These are phyloP conservation scores for Melipona beecheii DNA, from an alignment of 2,888 invertebrate species.

Conservation along the genomic window DNA sequence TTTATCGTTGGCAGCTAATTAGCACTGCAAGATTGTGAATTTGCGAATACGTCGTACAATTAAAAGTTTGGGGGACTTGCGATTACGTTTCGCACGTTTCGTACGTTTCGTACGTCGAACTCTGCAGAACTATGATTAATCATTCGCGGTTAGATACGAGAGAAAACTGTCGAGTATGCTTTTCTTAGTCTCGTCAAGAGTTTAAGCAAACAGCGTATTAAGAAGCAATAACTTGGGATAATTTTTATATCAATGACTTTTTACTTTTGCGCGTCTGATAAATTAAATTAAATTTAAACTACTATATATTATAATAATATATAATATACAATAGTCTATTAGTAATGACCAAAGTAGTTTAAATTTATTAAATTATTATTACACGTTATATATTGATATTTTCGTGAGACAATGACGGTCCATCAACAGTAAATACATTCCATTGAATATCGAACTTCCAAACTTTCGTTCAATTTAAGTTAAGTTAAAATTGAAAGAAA, in stretches of 20 bases:
- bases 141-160: slow-evolving; percentile 23
- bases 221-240: no score
- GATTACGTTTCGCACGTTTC: slow-evolving; percentile 23
- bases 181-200: slow-evolving; percentile 28
- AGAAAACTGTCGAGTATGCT: slow-evolving; percentile 27
- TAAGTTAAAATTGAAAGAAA: no score
- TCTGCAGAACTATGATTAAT: slow-evolving; percentile 19
- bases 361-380: no score
- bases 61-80: slow-evolving; percentile 25
- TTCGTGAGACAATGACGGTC: no score
- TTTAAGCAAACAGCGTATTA: slow-evolving; percentile 27
- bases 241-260: not conserved
- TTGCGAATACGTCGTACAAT: slow-evolving; percentile 18
- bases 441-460: no score
- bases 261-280: no score
- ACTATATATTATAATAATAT: not conserved
- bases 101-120: slow-evolving; percentile 17
- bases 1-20: slow-evolving; percentile 28
- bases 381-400: no score
- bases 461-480: no score
- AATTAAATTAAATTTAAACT: no score
- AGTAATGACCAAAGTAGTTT: no score
- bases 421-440: no score
- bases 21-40: slow-evolving; percentile 36
- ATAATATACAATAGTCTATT: not conserved